Evolutionary conservation across 2,888 invertebrate species (phyloP).

Genomic region (Amphimallon solstitiale): DNA sequence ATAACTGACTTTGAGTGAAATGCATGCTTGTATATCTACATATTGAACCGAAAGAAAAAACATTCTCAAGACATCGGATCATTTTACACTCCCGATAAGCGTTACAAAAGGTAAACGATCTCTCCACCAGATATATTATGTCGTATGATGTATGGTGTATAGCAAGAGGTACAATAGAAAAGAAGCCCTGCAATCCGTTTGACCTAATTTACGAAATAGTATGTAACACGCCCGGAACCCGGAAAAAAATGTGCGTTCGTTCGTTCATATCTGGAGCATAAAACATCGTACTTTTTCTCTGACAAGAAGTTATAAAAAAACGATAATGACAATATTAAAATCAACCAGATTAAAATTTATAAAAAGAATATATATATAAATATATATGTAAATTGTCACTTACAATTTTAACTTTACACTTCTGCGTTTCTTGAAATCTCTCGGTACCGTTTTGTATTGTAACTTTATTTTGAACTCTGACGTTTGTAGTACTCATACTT

Average conservation of each 20-base stretch:
- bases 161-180: not conserved
- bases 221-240: constrained; percentile 22
- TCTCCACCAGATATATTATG: not conserved
- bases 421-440: constrained; percentile 48
- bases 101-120: constrained; percentile 18
- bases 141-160: too few species aligned
- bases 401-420: constrained; percentile 53
- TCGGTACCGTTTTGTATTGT: constrained; percentile 37
- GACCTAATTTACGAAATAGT: constrained; percentile 40
- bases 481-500: constrained; percentile 27
- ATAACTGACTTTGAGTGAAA: too few species aligned
- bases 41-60: not conserved
- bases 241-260: not conserved
- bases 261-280: not conserved
- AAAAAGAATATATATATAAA: constrained; percentile 14
- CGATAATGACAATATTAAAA: too few species aligned
- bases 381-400: constrained; percentile 41
- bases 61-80: constrained; percentile 5
- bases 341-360: not conserved
- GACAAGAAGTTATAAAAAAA: too few species aligned
- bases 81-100: constrained; percentile 19
- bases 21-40: too few species aligned
- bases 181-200: constrained; percentile 34
- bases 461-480: constrained; percentile 32
- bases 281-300: too few species aligned